A percentile compares a stretch with the other conserved stretches of the same genome.
phyloP scores from a whole-genome alignment of 2,113 vertebrate species.

The Setophaga coronata region DNA sequence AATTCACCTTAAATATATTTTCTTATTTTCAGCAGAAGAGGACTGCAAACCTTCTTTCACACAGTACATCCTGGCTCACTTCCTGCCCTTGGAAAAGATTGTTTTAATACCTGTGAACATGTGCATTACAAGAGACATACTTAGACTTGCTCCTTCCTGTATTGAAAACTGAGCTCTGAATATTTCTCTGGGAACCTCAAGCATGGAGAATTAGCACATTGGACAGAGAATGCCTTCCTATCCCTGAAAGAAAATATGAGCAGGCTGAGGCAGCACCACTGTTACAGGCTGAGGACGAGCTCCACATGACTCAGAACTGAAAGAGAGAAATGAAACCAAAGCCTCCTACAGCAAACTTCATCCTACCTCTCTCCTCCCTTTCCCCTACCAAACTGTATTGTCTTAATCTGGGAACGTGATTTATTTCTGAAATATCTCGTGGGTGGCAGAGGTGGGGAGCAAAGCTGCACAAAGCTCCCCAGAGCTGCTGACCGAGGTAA shows the following conservation, averaged over 20 bases:
- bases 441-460: slow-evolving; percentile 62
- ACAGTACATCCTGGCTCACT: background rate
- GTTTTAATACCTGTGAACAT: background rate
- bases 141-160: background rate
- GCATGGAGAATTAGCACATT: background rate
- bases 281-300: background rate
- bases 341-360: background rate
- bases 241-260: background rate
- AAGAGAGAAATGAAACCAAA: background rate
- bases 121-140: background rate
- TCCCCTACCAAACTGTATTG: background rate
- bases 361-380: background rate
- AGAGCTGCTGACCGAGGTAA: slow-evolving; percentile 65
- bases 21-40: background rate
- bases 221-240: background rate
- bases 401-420: slow-evolving; percentile 57
- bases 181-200: background rate
- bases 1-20: background rate
- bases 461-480: slow-evolving; percentile 39
- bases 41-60: background rate
- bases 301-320: background rate
- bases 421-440: slow-evolving; percentile 64
- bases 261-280: background rate
- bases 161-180: background rate
- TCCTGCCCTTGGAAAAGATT: background rate